phyloP scores from a whole-genome alignment of 2,888 invertebrate genomes.

The Mimas tiliae region DNA sequence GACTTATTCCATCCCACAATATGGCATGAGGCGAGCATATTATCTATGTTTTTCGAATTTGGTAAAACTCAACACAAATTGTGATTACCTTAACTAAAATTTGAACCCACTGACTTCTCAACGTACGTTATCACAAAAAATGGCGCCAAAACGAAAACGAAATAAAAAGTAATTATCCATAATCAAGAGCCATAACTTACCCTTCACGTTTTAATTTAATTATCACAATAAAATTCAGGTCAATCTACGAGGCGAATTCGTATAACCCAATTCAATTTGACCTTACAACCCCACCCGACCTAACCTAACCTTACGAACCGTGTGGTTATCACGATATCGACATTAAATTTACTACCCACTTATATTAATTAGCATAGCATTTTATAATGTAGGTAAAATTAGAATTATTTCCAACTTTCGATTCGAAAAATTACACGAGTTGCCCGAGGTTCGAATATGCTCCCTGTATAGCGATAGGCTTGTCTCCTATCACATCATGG shows the following conservation, averaged over 20 bases:
- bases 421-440: too few relatives aligned
- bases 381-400: not conserved
- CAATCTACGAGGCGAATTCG: not conserved
- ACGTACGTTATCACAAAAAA: too few relatives aligned
- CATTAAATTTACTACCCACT: conserved; percentile 9
- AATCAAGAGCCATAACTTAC: not conserved
- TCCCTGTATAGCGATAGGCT: too few relatives aligned
- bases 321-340: conserved; percentile 16
- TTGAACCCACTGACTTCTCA: too few relatives aligned
- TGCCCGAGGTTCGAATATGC: too few relatives aligned
- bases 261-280: conserved; percentile 17
- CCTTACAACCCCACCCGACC: conserved; percentile 13
- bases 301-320: conserved; percentile 11
- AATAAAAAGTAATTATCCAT: not conserved
- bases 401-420: too few relatives aligned
- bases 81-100: too few relatives aligned
- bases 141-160: not conserved
- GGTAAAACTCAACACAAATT: too few relatives aligned
- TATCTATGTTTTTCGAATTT: too few relatives aligned
- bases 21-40: too few relatives aligned
- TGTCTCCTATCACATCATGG: too few relatives aligned
- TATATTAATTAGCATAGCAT: conserved; percentile 14
- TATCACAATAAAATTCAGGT: conserved; percentile 10
- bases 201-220: not conserved
- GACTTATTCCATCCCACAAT: too few relatives aligned